These are phyloP conservation scores for Ennomos quercinarius DNA, from an alignment of 2,888 invertebrate genomes.

Conservation along the genomic window DNA sequence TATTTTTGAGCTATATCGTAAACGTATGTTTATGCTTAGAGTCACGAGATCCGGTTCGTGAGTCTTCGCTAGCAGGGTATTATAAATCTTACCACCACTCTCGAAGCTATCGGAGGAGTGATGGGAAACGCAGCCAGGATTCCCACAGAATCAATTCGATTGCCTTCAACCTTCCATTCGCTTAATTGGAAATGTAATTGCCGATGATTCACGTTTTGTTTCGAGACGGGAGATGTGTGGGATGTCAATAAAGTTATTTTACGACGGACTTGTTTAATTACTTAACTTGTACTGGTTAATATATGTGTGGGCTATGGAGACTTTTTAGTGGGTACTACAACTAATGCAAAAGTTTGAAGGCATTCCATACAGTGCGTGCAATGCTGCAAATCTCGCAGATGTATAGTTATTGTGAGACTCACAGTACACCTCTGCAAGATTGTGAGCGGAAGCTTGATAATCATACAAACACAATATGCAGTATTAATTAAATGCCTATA, in stretches of 20 bases:
- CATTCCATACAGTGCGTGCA: too few relatives aligned
- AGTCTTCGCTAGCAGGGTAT: constrained; percentile 59
- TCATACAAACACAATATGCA: too few relatives aligned
- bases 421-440: too few relatives aligned
- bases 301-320: constrained; percentile 7
- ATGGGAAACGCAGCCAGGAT: constrained; percentile 59
- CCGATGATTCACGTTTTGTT: constrained; percentile 30
- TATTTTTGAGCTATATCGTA: not conserved
- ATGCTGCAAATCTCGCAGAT: too few relatives aligned
- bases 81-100: constrained; percentile 72
- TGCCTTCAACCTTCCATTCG: constrained; percentile 40
- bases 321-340: not conserved
- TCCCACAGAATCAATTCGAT: constrained; percentile 69
- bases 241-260: constrained; percentile 26
- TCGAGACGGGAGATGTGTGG: constrained; percentile 24
- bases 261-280: constrained; percentile 21
- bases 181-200: constrained; percentile 31
- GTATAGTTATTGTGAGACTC: too few relatives aligned
- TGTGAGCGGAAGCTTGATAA: too few relatives aligned
- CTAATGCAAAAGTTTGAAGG: too few relatives aligned
- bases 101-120: constrained; percentile 58
- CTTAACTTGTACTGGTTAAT: not conserved
- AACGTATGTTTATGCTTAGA: not conserved
- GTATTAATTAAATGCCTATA: too few relatives aligned
- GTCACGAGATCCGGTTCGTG: constrained; percentile 54